Percentiles rank a stretch among this genome's conserved stretches.
Evolutionary conservation across 2,113 vertebrate genomes (phyloP).

Genomic region (Neodontobutis hainanensis): DNA sequence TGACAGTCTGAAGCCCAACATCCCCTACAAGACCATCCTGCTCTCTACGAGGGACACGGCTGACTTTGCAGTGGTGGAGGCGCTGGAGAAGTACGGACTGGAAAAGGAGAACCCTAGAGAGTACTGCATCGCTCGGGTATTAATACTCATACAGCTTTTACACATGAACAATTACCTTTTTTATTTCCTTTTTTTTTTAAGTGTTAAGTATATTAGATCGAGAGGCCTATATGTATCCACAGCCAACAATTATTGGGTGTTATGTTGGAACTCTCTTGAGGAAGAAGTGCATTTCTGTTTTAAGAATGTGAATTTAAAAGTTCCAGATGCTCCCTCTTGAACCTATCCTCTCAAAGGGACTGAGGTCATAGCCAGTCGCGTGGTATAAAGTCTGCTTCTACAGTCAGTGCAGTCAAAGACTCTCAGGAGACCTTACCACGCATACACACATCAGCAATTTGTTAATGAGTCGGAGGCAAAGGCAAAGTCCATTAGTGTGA

Average conservation of each 20-base stretch:
- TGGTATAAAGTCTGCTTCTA: constrained; percentile 23
- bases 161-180: not conserved
- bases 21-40: constrained; percentile 97
- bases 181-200: too few relatives aligned
- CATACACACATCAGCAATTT: constrained; percentile 39
- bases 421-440: constrained; percentile 5
- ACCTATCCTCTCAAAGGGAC: constrained; percentile 32
- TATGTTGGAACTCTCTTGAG: not conserved
- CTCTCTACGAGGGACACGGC: constrained; percentile 93
- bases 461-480: constrained; percentile 38
- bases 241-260: too few relatives aligned
- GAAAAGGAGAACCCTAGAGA: constrained; percentile 95
- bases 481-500: constrained; percentile 50
- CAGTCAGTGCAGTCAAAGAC: constrained; percentile 21
- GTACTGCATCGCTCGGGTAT: constrained; percentile 95
- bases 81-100: constrained; percentile 96
- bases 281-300: constrained; percentile 50
- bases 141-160: not conserved
- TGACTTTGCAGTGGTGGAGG: constrained; percentile 93
- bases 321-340: constrained; percentile 39
- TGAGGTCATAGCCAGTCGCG: constrained; percentile 25
- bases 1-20: constrained; percentile 96
- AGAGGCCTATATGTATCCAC: too few relatives aligned
- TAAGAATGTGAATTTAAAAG: constrained; percentile 34
- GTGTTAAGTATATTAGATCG: too few relatives aligned